Conservation (phyloP, 2,888 invertebrate species). For the Phengaris alcon region DNA sequence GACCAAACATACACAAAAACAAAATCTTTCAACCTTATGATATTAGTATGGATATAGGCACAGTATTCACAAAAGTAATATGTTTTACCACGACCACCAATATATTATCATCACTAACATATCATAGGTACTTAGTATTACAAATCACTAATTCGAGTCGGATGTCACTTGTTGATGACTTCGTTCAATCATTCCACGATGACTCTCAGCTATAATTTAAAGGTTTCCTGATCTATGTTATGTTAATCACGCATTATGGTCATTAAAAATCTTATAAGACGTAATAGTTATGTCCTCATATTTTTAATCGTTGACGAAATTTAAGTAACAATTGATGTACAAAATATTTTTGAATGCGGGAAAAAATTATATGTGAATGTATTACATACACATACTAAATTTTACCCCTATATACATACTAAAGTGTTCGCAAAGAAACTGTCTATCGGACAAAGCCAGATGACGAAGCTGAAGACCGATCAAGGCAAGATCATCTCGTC, state of each 20-base stretch:
- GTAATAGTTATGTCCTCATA: not conserved
- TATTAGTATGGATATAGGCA: too few species aligned
- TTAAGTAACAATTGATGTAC: not conserved
- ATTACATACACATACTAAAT: too few species aligned
- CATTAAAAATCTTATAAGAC: not conserved
- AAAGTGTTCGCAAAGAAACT: too few species aligned
- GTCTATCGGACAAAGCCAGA: too few species aligned
- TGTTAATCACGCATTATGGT: conserved; percentile 13
- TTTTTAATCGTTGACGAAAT: not conserved
- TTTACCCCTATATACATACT: too few species aligned
- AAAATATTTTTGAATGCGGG: not conserved
- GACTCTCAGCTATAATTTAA: not conserved
- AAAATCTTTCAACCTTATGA: too few species aligned
- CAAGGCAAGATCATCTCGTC: too few species aligned
- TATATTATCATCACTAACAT: not conserved
- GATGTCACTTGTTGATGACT: not conserved
- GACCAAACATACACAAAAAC: too few species aligned
- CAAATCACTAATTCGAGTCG: conserved; percentile 7
- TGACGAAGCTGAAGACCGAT: too few species aligned
- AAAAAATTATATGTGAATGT: not conserved
- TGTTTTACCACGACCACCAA: conserved; percentile 11
- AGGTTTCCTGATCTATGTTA: conserved; percentile 10
- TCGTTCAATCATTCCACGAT: conserved; percentile 3
- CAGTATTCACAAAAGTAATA: too few species aligned
- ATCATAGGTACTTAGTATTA: not conserved